phyloP scores from a whole-genome alignment of 2,888 invertebrate species.

The Torymus aiolomorphi region DNA sequence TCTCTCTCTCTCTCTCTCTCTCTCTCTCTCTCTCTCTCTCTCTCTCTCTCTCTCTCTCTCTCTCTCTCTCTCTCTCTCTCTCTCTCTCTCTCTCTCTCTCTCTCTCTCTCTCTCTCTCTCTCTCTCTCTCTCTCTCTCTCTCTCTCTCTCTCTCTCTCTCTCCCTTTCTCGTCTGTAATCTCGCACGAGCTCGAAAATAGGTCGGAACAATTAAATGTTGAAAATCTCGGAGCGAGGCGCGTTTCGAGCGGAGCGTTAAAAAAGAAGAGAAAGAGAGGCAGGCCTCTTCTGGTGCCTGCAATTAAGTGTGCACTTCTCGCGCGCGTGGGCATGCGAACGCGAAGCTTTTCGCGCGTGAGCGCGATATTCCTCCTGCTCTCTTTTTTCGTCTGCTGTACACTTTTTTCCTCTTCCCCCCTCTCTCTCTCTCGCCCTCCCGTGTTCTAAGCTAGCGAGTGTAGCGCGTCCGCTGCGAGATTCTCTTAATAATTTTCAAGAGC shows the following conservation, averaged over 20 bases:
- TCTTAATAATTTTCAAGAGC: slow-evolving; percentile 10
- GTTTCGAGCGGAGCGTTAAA: not conserved
- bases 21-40: too few relatives aligned
- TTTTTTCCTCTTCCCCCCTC: not conserved
- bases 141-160: too few relatives aligned
- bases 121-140: too few relatives aligned
- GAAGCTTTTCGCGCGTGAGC: not conserved
- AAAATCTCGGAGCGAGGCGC: slow-evolving; percentile 6
- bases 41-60: not conserved
- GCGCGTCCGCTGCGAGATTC: not conserved
- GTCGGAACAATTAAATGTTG: slow-evolving; percentile 44
- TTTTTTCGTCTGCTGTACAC: not conserved
- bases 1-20: too few relatives aligned
- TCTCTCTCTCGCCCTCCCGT: not conserved
- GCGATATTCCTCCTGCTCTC: not conserved
- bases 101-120: too few relatives aligned
- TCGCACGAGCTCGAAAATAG: slow-evolving; percentile 31
- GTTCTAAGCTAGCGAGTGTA: not conserved
- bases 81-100: not conserved
- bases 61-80: too few relatives aligned
- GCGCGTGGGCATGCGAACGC: not conserved
- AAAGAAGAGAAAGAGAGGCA: slow-evolving; percentile 2
- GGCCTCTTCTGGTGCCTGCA: slow-evolving; percentile 10
- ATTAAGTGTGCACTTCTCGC: slow-evolving; percentile 23
- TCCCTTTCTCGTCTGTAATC: slow-evolving; percentile 10